Evolutionary conservation across 2,113 vertebrate species (phyloP), one percentile per base, ranked within the genome.

Genomic region (Chiloscyllium plagiosum): DNA sequence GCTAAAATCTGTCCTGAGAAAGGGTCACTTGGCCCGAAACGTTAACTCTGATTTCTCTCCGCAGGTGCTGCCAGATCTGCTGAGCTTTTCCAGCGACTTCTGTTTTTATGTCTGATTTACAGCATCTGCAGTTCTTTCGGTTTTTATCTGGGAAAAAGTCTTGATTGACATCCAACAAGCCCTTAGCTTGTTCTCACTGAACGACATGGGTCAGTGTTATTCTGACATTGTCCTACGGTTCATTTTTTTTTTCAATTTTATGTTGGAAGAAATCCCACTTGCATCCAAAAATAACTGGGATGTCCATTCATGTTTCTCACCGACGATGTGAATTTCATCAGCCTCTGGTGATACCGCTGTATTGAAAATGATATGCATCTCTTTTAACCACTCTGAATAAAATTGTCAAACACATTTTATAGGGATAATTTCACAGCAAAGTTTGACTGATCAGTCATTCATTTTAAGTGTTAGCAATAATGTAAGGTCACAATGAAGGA

Each of bases 341-440:
- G 50, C 50, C 24, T 56, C 85, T 26, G 29, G 26, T 33, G 5
- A n/a, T 68, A 19, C 65, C 33, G 10, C 80, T 20, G 17, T 37
- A 20, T 37, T 93, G 17, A 93, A 93, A 66, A 68, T 66, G 89
- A 65, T 65, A 92, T 66, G 61, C 10, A 19, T 22, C 87, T 90
- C 89, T 93, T 93, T 37, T 66, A 93, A 19, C 26, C 4, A 20
- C 29, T 42, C 61, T 66, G 89, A 93, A 93, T 37, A 93, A 93
- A 66, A 93, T 66, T 93, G 89, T 66, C 89, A 93, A 93, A 93
- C 89, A 42, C 26, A 19, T 92, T 65, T 93, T 68, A 19, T 93
- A 33, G 22, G 33, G 33, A 66, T 93, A 93, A 68, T 93, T 93
- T n/a, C 89, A 37, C n/a, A 37, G 33, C n/a, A n/a, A 12, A 37